A percentile compares a stretch with the other conserved stretches of the same genome.
Conservation (phyloP, 2,797 vertebrate species). For the Coregonus sp. region DNA sequence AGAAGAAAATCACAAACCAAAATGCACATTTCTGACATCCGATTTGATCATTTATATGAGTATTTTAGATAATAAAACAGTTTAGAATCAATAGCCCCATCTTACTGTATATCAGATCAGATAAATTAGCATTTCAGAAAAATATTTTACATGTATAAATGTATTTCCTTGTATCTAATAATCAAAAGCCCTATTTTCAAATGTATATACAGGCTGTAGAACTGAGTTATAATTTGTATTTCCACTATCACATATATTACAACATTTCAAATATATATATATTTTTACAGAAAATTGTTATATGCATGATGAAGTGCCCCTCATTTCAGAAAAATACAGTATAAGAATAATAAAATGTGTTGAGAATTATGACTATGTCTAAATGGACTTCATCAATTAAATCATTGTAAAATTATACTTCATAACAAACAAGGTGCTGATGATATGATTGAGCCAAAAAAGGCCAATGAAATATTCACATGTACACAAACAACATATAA, state of each 20-base stretch:
- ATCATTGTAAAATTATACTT: constrained; percentile 71
- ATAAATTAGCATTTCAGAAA: constrained; percentile 85
- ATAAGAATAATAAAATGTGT: constrained; percentile 76
- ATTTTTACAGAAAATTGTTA: constrained; percentile 87
- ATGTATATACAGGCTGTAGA: constrained; percentile 91
- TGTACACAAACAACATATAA: constrained; percentile 75
- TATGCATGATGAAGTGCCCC: constrained; percentile 87
- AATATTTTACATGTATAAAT: constrained; percentile 80
- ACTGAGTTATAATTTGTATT: constrained; percentile 84
- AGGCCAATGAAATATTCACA: constrained; percentile 72
- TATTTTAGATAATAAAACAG: constrained; percentile 48
- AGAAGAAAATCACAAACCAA: constrained; percentile 57
- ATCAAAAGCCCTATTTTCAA: constrained; percentile 83
- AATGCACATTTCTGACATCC: constrained; percentile 60
- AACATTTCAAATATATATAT: constrained; percentile 81
- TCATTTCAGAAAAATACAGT: constrained; percentile 75
- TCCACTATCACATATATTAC: constrained; percentile 88
- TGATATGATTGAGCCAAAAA: constrained; percentile 74
- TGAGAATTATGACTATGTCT: constrained; percentile 76
- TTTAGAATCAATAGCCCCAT: constrained; percentile 66
- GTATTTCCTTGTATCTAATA: constrained; percentile 80
- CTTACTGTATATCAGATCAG: constrained; percentile 75
- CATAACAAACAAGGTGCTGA: constrained; percentile 80
- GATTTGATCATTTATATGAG: constrained; percentile 64
- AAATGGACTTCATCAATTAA: constrained; percentile 72